Base-by-base conservation (phyloP, 2,888 invertebrate genomes). In the Ophion slaviceki region DNA sequence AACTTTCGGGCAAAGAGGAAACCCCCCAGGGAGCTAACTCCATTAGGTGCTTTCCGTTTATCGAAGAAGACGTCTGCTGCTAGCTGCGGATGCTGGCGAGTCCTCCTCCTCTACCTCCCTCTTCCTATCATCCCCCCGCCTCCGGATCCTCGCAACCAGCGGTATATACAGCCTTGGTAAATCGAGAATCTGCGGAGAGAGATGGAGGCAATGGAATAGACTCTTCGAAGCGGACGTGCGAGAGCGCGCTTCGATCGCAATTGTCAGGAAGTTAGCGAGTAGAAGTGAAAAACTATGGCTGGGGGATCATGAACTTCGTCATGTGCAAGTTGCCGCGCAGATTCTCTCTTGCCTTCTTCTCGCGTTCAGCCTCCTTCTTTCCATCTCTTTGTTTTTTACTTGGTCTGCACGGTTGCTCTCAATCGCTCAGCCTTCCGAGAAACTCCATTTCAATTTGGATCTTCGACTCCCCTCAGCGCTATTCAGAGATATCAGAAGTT, bases 1-100 rank as follows among this genome's bases (percentile, higher is more conserved):
- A 80, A 84, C 77, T 84, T 84, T 84, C 47, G 67, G 61, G 57
- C 72, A 76, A 84, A 67, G 72, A 76, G 68, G 62, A 84, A 84
- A 80, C 61, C 70, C 80, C 77, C 80, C 71, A 24, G 76, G 80
- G 80, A 84, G 28, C 76, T 80, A 80, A 84, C 80, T 84, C 84
- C 80, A 84, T 84, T 84, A 84, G 84, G 67, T 84, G 71, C 80
- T 76, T 84, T 80, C 71, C 84, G 84, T 84, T 84, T 84, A 84
- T 84, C 84, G 84, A 80, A 84, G 66, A 59, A 80, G 66, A 71
- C 84, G 72, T 77, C 72, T 67, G 66, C 59, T 84, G 66, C 77
- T 59, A 7, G 28, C 62, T 53, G 7, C 61, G 61, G 64, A 32
- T 76, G 64, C 47, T 68, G 17, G 47, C 32, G 62, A 40, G 59